phyloP scores from a whole-genome alignment of 2,797 vertebrate species.

The Leucoraja ocellata region DNA sequence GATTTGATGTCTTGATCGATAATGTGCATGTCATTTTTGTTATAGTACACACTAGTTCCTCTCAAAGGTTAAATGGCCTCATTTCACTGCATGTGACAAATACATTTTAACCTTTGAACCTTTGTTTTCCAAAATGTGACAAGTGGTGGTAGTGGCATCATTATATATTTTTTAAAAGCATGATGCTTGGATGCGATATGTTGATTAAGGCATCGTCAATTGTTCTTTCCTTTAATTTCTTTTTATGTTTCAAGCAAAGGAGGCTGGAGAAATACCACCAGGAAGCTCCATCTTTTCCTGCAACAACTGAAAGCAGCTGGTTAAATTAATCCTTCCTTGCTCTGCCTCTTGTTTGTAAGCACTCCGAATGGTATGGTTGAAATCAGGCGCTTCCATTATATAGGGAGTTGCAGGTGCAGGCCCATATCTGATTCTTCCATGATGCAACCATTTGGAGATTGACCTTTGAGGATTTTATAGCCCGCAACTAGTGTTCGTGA shows the following conservation, averaged over 20 bases:
- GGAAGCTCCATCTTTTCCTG: neutral
- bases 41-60: no score
- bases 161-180: no score
- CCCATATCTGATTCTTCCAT: neutral
- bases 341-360: neutral
- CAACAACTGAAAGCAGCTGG: neutral
- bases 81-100: no score
- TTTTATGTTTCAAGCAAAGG: neutral
- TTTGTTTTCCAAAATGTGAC: no score
- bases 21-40: no score
- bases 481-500: neutral
- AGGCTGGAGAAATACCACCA: neutral
- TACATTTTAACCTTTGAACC: no score
- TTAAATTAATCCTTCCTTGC: neutral
- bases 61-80: no score
- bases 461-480: neutral
- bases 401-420: neutral
- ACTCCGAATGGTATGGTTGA: neutral
- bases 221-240: no score
- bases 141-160: no score
- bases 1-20: no score
- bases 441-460: neutral
- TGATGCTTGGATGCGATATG: neutral
- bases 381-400: neutral
- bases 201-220: neutral